Conservation (phyloP, 2,888 invertebrate species). For the Caprella mutica region DNA sequence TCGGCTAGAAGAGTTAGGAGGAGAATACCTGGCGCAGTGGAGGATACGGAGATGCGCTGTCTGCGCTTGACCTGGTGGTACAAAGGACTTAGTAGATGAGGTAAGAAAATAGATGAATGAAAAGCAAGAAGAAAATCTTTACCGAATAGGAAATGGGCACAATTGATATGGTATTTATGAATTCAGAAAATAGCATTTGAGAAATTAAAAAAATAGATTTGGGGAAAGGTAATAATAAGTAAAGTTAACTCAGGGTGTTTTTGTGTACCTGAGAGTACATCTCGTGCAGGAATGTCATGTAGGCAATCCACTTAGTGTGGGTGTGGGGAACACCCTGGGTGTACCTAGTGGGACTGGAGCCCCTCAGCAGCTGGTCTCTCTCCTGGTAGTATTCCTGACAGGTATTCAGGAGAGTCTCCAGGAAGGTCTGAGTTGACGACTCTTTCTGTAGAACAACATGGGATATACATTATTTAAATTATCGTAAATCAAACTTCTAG, state of each 20-base stretch:
- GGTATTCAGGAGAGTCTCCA: constrained; percentile 76
- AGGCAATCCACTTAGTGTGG: constrained; percentile 52
- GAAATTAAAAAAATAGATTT: too few relatives aligned
- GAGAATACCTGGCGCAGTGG: constrained; percentile 57
- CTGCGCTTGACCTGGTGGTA: constrained; percentile 61
- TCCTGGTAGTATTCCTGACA: constrained; percentile 86
- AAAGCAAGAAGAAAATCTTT: too few relatives aligned
- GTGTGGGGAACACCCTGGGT: constrained; percentile 37
- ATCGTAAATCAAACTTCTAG: too few relatives aligned
- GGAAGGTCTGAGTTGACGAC: constrained; percentile 66
- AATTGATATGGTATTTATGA: too few relatives aligned
- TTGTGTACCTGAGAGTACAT: constrained; percentile 60
- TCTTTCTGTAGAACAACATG: constrained; percentile 51
- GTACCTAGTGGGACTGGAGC: too few relatives aligned
- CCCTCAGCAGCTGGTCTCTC: constrained; percentile 52
- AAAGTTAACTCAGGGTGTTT: too few relatives aligned
- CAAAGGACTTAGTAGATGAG: too few relatives aligned
- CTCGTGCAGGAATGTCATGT: constrained; percentile 79
- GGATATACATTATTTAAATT: neutral
- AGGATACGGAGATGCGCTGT: constrained; percentile 37
- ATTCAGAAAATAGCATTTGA: too few relatives aligned
- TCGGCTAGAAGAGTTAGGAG: constrained; percentile 72
- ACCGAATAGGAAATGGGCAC: too few relatives aligned
- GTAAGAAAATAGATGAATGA: too few relatives aligned
- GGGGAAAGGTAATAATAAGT: too few relatives aligned